Evolutionary conservation across 2,113 vertebrate genomes (phyloP).

Genomic region (Periophthalmus modestus): DNA sequence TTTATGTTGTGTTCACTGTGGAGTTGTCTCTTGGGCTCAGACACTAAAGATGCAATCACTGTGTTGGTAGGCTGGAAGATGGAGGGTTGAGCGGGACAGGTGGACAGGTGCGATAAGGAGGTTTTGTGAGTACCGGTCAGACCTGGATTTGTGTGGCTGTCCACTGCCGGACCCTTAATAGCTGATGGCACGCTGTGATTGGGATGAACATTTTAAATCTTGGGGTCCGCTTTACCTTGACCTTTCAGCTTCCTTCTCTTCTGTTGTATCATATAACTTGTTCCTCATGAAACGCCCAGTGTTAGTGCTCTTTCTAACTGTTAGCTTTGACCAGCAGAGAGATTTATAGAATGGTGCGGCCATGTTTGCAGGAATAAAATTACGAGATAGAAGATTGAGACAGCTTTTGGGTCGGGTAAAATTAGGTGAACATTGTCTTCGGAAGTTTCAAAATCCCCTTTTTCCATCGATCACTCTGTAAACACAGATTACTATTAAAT

Average conservation of each 20-base stretch:
- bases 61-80: constrained; percentile 66
- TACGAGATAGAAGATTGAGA: constrained; percentile 4
- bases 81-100: constrained; percentile 75
- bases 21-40: constrained; percentile 68
- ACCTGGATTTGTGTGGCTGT: constrained; percentile 74
- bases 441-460: background rate
- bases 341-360: constrained; percentile 38
- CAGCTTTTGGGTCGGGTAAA: background rate
- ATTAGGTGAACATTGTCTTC: background rate
- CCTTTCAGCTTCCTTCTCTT: constrained; percentile 66
- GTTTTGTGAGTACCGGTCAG: constrained; percentile 71
- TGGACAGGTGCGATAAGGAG: constrained; percentile 81
- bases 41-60: constrained; percentile 78
- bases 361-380: constrained; percentile 38
- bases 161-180: constrained; percentile 74
- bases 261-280: constrained; percentile 38
- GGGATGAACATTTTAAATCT: constrained; percentile 78
- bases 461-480: too few relatives aligned
- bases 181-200: constrained; percentile 78
- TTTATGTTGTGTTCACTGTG: constrained; percentile 75
- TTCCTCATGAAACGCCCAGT: constrained; percentile 43
- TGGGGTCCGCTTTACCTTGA: constrained; percentile 69
- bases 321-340: constrained; percentile 22
- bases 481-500: too few relatives aligned
- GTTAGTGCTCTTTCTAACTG: constrained; percentile 59